Base-by-base conservation (phyloP, 2,797 vertebrate species). In the Diplodus sargus region DNA sequence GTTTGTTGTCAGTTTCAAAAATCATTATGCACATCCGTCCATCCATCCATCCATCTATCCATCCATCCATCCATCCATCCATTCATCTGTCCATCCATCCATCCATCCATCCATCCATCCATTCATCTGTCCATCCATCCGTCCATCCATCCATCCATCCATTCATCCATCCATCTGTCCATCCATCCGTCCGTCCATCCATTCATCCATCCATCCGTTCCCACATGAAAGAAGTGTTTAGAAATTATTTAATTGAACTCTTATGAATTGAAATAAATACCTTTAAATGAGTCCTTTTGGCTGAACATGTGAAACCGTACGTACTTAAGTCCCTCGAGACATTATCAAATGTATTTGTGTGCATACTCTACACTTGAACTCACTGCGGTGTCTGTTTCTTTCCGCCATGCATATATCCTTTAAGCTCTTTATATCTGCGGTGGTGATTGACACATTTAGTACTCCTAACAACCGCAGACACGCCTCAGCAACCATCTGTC, bases 401-500 rank as follows among this genome's bases (percentile, higher is more conserved):
- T 49, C 28, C 60, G 48, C 81, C 70, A 14, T 43, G 63, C 60
- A 48, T 79, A 22, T 56, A 84, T 89, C 71, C 74, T 83, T 87
- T 84, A 87, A 90, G 88, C 84, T 90, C 84, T 90, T 88, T 82
- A 82, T 85, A 86, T 87, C 72, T 79, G 65, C 82, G 80, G 66
- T 85, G 72, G 59, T 90, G 84, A 93, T 85, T 88, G 90, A 92
- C 90, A 91, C 81, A 83, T 91, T 90, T 82, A 86, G 77, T 85
- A 61, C 76, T 80, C 79, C 66, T 88, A 87, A 91, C 90, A 87
- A 81, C 89, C 63, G 22, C 67, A 28, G 78, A 88, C 90, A 89
- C 68, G 88, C 85, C 88, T 87, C 86, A 84, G 89, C 88, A 84
- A 66, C 90, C 90, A 82, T 91, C 91, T 90, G 82, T 92, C 91